A percentile compares a stretch with the other conserved stretches of the same genome.
phyloP scores from a whole-genome alignment of 2,113 vertebrate species.

The Hirundichthys speculiger region DNA sequence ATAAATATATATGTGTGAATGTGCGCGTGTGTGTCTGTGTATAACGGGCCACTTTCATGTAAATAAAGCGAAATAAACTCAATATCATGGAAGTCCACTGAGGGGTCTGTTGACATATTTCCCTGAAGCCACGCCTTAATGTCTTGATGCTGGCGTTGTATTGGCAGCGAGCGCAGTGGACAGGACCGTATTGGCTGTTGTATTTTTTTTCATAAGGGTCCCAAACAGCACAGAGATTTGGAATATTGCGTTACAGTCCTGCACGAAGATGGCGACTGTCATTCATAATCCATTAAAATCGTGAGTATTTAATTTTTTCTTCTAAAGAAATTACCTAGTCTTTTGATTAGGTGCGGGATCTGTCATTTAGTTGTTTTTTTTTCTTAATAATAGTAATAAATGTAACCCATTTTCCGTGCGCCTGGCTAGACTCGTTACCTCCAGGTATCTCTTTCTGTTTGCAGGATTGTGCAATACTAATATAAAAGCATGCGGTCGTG shows the following conservation, averaged over 20 bases:
- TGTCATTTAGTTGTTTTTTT: not conserved
- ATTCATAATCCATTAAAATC: slow-evolving; percentile 99
- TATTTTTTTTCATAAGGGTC: slow-evolving; percentile 74
- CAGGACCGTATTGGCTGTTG: slow-evolving; percentile 84
- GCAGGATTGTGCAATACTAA: not conserved
- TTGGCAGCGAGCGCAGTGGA: slow-evolving; percentile 86
- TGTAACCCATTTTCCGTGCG: slow-evolving; percentile 12
- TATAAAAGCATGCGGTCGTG: slow-evolving; percentile 21
- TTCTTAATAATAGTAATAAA: slow-evolving; percentile 6
- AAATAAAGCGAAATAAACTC: slow-evolving; percentile 6
- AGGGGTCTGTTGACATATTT: slow-evolving; percentile 87
- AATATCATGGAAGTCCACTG: slow-evolving; percentile 48
- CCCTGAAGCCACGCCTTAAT: slow-evolving; percentile 82
- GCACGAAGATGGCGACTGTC: slow-evolving; percentile 99
- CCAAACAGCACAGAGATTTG: slow-evolving; percentile 88
- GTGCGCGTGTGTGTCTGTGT: no score
- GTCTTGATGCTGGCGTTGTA: slow-evolving; percentile 65
- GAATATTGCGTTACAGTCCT: slow-evolving; percentile 97
- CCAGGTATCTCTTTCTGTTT: slow-evolving; percentile 35
- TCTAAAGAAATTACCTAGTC: not conserved
- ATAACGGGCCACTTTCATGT: not conserved
- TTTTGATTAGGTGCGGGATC: not conserved
- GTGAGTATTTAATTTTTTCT: slow-evolving; percentile 84
- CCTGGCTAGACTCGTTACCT: slow-evolving; percentile 15
- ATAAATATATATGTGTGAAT: no score